Conservation (phyloP, 2,797 vertebrate species). For the Ataeniobius toweri region DNA sequence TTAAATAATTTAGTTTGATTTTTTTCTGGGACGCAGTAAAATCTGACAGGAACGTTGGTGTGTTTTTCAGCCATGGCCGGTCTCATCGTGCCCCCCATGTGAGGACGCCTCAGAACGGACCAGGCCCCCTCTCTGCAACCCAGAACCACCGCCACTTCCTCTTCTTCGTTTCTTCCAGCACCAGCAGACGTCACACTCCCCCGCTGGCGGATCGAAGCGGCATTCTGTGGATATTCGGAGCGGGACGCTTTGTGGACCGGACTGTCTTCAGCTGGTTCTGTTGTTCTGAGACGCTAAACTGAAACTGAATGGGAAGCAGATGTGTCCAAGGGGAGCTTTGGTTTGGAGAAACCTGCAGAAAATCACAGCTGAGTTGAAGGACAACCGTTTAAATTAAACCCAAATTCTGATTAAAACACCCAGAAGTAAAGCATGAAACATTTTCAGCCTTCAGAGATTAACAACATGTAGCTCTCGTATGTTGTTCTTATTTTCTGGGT, state of each 20-base stretch:
- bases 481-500: no score
- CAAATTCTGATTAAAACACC: not conserved
- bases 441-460: not conserved
- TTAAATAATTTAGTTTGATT: no score
- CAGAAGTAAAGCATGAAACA: not conserved
- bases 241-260: not conserved
- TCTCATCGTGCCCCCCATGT: conserved; percentile 86
- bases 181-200: not conserved
- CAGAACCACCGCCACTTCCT: not conserved
- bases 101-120: conserved; percentile 55
- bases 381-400: not conserved
- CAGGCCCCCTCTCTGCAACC: conserved; percentile 22
- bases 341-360: not conserved
- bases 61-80: conserved; percentile 82
- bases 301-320: conserved; percentile 24
- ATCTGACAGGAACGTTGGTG: not conserved
- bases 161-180: not conserved
- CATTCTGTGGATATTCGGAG: not conserved
- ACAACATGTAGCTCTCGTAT: no score
- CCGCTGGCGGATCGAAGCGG: not conserved
- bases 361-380: not conserved
- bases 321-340: conserved; percentile 44
- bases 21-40: no score
- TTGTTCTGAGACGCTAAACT: not conserved
- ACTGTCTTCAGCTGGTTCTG: not conserved